Conservation (phyloP, 2,888 invertebrate genomes). For the Aelia acuminata region DNA sequence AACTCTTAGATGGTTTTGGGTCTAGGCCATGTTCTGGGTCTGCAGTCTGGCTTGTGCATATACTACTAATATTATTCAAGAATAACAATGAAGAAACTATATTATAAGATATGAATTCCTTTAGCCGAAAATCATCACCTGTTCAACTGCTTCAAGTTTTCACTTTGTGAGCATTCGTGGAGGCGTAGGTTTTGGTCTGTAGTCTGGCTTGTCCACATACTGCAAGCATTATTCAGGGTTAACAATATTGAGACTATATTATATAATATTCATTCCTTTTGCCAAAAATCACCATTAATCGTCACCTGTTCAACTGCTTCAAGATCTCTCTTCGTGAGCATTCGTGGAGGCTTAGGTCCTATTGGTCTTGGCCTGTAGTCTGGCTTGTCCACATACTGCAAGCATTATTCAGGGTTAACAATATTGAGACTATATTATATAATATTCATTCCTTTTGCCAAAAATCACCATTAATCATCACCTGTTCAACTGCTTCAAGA, state of each 20-base stretch:
- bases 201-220: conserved; percentile 8
- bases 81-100: no score
- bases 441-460: no score
- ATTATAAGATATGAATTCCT: no score
- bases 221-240: neutral
- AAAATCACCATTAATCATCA: neutral
- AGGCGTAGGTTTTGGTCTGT: neutral
- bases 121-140: neutral
- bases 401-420: neutral
- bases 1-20: no score
- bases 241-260: no score
- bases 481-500: neutral
- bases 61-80: no score
- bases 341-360: neutral
- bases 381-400: neutral
- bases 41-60: neutral
- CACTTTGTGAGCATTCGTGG: neutral
- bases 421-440: no score
- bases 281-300: neutral
- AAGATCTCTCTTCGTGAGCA: neutral
- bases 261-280: no score
- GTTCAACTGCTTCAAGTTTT: neutral
- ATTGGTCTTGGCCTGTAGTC: neutral
- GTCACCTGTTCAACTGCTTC: conserved; percentile 15
- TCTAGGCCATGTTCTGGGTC: neutral